Base-by-base conservation (phyloP, 2,797 vertebrate genomes). In the Molossus alvarezi region DNA sequence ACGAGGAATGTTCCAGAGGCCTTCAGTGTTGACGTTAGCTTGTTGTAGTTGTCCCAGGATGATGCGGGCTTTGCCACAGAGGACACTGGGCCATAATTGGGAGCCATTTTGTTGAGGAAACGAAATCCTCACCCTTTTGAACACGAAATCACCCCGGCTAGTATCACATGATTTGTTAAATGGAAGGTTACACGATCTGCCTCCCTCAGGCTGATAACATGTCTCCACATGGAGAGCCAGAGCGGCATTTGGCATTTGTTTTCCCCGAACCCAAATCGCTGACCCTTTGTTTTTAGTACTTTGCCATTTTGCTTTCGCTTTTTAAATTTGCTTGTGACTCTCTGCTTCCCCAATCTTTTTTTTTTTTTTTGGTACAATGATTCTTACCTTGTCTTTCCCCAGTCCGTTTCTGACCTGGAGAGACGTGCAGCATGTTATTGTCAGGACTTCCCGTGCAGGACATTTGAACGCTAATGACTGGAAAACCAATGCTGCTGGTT, bases 401-500 rank as follows among this genome's bases (percentile, higher is more conserved):
- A 99, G 99, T 98, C 97, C 99, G 95, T 99, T 99, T 98, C 98
- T 99, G 97, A 99, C 99, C 80, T 99, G 99, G 99, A 99, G 99
- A 98, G 99, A 99, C 82, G 99, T 99, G 91, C 99, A 99, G 98
- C 99, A 99, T 98, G 99, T 99, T 97, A 99, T 99, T 97, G 99
- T 99, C 81, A 99, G 99, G 98, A 99, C 99, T 51, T 99, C 99
- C 88, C 99, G 99, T 97, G 99, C 99, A 15, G 99, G 99, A 98
- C 99, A 99, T 98, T 99, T 99, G 97, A 99, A 99, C 83, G 99
- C 99, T 97, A 99, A 99, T 64, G 99, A 99, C 98, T 99, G 99
- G 99, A 99, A 99, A 99, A 99, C 99, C 89, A 99, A 99, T 98
- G 99, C 99, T 86, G 99, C 99, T 98, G 99, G 99, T 97, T 99